Base-by-base conservation (phyloP, 2,888 invertebrate genomes). In the Oligia latruncula region DNA sequence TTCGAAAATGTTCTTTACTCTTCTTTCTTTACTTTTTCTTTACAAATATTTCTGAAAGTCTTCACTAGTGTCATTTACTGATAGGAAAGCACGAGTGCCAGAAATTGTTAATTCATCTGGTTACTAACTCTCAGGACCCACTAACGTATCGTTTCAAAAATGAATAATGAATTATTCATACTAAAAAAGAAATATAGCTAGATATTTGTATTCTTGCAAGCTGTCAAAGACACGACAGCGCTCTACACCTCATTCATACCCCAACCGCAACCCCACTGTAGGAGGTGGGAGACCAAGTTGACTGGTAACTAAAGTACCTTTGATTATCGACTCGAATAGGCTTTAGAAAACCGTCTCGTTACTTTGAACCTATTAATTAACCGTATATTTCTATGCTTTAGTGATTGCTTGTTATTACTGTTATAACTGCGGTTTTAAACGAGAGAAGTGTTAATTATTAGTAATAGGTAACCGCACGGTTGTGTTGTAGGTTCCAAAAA, bases 261-360 rank as follows among this genome's bases (percentile, higher is more conserved):
- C 35, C 46, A 29, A 43, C 58, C 66, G 64, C 46, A 49, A n/a
- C 9, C 2, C 23, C 1, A 29, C 23, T 65, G 35, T 73, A 73
- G 71, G 46, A 73, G 66, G 29, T 52, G 81, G 65, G 80, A 77
- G 88, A 64, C 78, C 88, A 74, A 75, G 23, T 29, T 68, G 72
- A 65, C 80, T 88, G 89, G 91, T 79, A 13, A 75, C 70, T 71
- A 80, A 73, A 35, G 23, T 71, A 88, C 90, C 92, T 92, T 92
- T 92, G 92, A 92, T 92, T 92, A 92, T 91, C 90, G 89, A 82
- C 74, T 84, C 88, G 92, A 73, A 89, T 88, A 86, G 88, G 87
- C 84, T 89, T 88, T 86, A 83, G 88, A 85, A 74, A 86, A 90
- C 82, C 81, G 77, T 80, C 85, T 89, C 80, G 79, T 86, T 89